Conservation (phyloP, 2,797 vertebrate genomes). For the Chromis chromis region DNA sequence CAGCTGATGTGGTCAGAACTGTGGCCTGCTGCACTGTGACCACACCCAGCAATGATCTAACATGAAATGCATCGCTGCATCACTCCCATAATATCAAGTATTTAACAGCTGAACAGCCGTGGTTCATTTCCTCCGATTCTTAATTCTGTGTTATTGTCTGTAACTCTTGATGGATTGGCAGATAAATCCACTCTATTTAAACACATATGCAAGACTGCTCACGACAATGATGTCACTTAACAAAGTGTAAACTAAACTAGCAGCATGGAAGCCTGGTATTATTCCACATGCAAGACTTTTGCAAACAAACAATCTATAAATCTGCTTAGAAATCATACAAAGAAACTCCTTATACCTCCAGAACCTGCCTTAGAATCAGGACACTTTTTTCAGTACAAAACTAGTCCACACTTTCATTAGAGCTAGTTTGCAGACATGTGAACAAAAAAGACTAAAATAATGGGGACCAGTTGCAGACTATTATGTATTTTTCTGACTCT, state of each 20-base stretch:
- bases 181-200: neutral
- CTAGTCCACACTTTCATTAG: too few relatives aligned
- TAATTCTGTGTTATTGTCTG: neutral
- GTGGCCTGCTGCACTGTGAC: conserved; percentile 17
- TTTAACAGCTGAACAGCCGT: neutral
- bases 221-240: neutral
- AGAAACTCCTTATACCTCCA: neutral
- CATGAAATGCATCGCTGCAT: conserved; percentile 13
- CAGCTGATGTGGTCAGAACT: conserved; percentile 14
- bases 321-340: neutral
- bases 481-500: too few relatives aligned
- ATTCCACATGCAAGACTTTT: neutral
- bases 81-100: conserved; percentile 1
- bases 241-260: neutral
- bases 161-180: neutral
- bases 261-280: neutral
- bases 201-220: neutral
- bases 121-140: neutral
- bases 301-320: neutral
- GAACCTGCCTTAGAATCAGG: neutral
- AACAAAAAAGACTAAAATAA: too few relatives aligned
- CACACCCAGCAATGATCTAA: conserved; percentile 26
- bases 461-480: too few relatives aligned
- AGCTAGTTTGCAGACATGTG: too few relatives aligned
- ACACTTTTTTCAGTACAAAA: neutral